Evolutionary conservation across 2,888 invertebrate species (phyloP).

Genomic region (Drosophila villosipedis): DNA sequence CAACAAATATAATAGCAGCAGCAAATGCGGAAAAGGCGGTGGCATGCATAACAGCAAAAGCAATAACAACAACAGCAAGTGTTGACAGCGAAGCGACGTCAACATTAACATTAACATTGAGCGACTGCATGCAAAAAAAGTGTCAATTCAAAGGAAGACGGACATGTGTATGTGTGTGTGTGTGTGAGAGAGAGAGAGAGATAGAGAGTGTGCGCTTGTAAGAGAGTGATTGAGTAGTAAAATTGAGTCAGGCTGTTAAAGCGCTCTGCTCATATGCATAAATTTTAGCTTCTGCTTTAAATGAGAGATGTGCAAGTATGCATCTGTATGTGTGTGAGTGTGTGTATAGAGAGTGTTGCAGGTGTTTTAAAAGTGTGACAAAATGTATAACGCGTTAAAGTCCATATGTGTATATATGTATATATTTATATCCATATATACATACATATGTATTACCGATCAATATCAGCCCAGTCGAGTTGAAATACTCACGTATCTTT

Average conservation of each 20-base stretch:
- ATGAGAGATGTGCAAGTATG: background rate
- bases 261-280: background rate
- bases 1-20: conserved; percentile 17
- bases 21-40: conserved; percentile 50
- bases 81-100: conserved; percentile 50
- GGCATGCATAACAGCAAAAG: conserved; percentile 13
- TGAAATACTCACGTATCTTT: background rate
- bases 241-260: conserved; percentile 10
- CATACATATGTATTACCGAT: background rate
- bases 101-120: conserved; percentile 41
- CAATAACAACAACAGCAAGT: conserved; percentile 46
- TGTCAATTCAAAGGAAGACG: conserved; percentile 2
- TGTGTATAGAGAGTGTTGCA: background rate
- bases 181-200: background rate
- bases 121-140: conserved; percentile 8
- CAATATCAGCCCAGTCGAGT: background rate
- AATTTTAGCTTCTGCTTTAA: conserved; percentile 8
- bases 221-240: background rate
- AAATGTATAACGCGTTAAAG: background rate
- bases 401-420: background rate
- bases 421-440: background rate
- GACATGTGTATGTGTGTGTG: background rate
- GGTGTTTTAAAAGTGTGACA: conserved; percentile 5
- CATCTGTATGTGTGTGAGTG: background rate
- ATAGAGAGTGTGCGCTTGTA: background rate